Percentiles rank a stretch among this genome's conserved stretches.
These are phyloP conservation scores for Bubalus kerabau DNA, from an alignment of 2,113 vertebrate genomes.

Conservation along the genomic window DNA sequence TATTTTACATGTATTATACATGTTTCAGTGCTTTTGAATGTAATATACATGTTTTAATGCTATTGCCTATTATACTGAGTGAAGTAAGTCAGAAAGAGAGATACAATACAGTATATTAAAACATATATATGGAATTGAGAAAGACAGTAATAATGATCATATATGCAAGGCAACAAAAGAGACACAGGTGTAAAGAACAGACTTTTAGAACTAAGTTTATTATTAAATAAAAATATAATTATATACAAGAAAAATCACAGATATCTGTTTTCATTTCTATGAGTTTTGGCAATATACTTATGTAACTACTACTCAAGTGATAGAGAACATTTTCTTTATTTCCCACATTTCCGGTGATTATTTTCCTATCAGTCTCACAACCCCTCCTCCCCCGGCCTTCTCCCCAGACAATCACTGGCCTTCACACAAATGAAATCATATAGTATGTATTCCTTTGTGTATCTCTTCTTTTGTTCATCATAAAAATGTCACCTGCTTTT, in stretches of 20 bases:
- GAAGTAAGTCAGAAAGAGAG: background rate
- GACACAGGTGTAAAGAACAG: background rate
- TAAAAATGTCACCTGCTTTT: background rate
- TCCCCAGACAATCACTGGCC: background rate
- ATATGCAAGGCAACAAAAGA: background rate
- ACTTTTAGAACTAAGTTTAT: background rate
- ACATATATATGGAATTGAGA: background rate
- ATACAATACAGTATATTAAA: background rate
- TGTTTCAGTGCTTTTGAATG: too few species aligned
- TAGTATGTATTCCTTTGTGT: background rate
- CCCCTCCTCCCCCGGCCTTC: accelerated
- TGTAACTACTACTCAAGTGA: background rate
- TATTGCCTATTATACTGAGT: background rate
- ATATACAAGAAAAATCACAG: background rate
- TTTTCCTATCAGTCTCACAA: background rate
- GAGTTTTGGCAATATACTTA: background rate
- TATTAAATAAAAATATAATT: background rate
- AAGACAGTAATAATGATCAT: background rate
- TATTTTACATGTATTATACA: too few species aligned
- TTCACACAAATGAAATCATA: background rate
- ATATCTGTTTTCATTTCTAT: background rate
- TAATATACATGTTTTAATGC: too few species aligned
- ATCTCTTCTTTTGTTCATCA: background rate
- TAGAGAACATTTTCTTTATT: background rate
- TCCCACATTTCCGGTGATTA: background rate